Conservation (phyloP, 2,113 vertebrate species). For the Lipotes vexillifer region DNA sequence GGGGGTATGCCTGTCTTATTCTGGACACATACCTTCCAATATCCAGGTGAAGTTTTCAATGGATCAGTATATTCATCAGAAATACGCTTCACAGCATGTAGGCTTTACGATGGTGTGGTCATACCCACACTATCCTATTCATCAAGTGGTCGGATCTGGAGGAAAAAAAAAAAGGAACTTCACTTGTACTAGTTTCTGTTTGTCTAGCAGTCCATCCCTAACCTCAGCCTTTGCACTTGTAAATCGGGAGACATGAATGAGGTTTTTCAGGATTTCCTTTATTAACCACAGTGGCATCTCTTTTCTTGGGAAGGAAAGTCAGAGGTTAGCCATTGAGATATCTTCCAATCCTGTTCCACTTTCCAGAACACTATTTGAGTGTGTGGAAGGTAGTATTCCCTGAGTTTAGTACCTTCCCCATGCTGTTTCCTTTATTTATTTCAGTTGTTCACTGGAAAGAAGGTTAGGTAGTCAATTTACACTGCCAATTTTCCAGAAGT, state of each 20-base stretch:
- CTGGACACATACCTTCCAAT: not conserved
- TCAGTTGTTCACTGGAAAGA: not conserved
- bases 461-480: not conserved
- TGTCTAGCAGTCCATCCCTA: not conserved
- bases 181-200: not conserved
- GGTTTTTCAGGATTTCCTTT: not conserved
- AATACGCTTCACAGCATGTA: not conserved
- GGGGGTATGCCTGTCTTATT: not conserved
- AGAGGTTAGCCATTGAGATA: not conserved
- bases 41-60: not conserved
- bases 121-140: not conserved
- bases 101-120: not conserved
- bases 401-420: not conserved
- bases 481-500: not conserved
- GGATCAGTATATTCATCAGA: not conserved
- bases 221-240: not conserved
- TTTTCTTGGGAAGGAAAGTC: not conserved
- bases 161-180: not conserved
- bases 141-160: not conserved
- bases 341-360: not conserved
- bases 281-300: not conserved
- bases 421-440: not conserved
- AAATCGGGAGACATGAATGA: not conserved
- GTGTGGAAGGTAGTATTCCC: not conserved
- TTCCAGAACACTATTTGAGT: not conserved